Base-by-base conservation (phyloP, 2,888 invertebrate species). In the Eucriotettix oculatus region DNA sequence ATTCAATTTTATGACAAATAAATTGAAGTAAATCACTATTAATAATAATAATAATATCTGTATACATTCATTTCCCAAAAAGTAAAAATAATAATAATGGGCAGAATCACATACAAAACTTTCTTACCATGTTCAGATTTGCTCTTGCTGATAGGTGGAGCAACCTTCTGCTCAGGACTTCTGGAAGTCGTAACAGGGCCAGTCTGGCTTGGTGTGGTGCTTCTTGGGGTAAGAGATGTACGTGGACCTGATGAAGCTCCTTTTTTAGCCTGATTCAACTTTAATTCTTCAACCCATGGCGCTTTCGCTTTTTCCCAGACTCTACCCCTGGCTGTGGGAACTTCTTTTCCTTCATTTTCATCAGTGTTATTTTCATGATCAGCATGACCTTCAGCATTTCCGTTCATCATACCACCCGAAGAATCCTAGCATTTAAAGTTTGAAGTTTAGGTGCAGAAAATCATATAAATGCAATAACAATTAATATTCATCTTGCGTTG, bases 221-320 rank as follows among this genome's bases (percentile, higher is more conserved):
- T 57, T 29, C 42, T 3, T 12, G 57, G 57, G 11, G 43, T 48
- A 16, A 44, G 44, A 14, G 17, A 16, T 12, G 10, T 48, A 29
- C 44, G 42, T 42, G 57, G 11, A 29, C 29, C 29, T 41, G 58
- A 41, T 16, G 60, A 48, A 52, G 58, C 52, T 17, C 80, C 81
- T 68, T 83, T 80, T 73, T 81, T 82, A 1, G 82, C 83, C 71
- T 90, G 89, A 68, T 85, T 87, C 65, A 86, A 78, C 69, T 88
- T 88, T 65, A 90, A 78, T 70, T 90, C 89, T 65, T 81, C 85
- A 79, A 90, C 84, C 88, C 88, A 90, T 0, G 89, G 88, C 56
- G 84, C 85, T 68, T 79, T 81, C 67, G 83, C 83, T 68, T 84
- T 85, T 72, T 84, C 84, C 12, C 84, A 85, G 67, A 84, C 84